phyloP scores from a whole-genome alignment of 1,140 invertebrate species.

The Drosophila tropicalis region DNA sequence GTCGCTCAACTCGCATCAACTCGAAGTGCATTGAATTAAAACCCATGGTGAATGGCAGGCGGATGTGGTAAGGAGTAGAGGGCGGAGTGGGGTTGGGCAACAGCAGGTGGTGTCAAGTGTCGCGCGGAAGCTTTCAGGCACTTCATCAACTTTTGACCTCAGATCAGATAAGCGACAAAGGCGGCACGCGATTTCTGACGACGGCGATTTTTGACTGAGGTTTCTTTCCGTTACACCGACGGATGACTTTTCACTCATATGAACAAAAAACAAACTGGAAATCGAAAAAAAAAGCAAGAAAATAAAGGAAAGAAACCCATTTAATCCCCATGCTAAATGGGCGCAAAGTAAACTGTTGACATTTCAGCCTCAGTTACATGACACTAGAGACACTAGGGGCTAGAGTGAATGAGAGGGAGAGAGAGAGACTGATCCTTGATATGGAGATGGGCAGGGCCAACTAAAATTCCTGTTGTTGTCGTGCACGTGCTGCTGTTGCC shows the following conservation, averaged over 20 bases:
- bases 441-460: constrained; percentile 27
- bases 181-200: constrained; percentile 39
- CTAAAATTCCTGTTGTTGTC: constrained; percentile 35
- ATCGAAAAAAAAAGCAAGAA: constrained; percentile 29
- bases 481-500: constrained; percentile 55
- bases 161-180: constrained; percentile 68
- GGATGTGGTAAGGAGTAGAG: background rate
- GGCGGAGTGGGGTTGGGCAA: constrained; percentile 14
- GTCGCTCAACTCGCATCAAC: constrained; percentile 44
- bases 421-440: background rate
- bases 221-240: constrained; percentile 66
- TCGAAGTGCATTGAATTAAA: constrained; percentile 67
- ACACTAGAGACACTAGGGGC: constrained; percentile 34
- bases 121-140: constrained; percentile 75
- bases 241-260: background rate
- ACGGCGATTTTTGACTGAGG: constrained; percentile 57
- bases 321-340: constrained; percentile 77
- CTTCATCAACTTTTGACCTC: constrained; percentile 72
- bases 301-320: constrained; percentile 58
- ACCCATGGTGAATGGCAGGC: constrained; percentile 6
- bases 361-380: constrained; percentile 69
- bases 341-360: constrained; percentile 79
- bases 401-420: background rate
- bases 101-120: constrained; percentile 71
- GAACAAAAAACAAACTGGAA: constrained; percentile 20